phyloP scores from a whole-genome alignment of 1,140 invertebrate genomes.

The Papilio glaucus region DNA sequence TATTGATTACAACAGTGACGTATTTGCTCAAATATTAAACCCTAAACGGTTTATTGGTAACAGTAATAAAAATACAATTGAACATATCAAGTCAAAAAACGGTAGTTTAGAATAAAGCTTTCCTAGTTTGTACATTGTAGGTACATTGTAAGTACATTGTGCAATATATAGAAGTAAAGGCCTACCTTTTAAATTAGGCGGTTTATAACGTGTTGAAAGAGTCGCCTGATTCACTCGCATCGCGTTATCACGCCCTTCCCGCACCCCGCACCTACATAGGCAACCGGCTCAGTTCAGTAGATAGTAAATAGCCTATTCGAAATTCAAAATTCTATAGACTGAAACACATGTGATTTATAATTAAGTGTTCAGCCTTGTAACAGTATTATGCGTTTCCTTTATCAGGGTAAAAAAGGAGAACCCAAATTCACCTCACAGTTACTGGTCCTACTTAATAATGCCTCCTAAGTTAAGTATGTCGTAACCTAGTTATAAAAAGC shows the following conservation, averaged over 20 bases:
- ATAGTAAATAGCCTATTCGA: background rate
- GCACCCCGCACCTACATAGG: no score
- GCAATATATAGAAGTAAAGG: no score
- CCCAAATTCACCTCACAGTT: background rate
- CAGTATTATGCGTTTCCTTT: background rate
- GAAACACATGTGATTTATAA: slow-evolving; percentile 30
- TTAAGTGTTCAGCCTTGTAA: background rate
- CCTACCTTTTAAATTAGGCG: no score
- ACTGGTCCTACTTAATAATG: background rate
- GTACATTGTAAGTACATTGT: no score
- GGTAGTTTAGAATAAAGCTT: slow-evolving; percentile 14
- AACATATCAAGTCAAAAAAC: slow-evolving; percentile 34
- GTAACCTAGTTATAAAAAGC: background rate
- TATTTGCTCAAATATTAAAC: slow-evolving; percentile 38
- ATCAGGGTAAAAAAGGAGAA: background rate
- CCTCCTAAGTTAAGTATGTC: background rate
- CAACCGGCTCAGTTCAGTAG: no score
- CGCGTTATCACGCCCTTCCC: no score
- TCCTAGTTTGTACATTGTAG: no score
- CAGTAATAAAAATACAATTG: slow-evolving; percentile 48
- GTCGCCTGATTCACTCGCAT: no score
- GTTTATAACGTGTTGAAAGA: no score
- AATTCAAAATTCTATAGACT: slow-evolving; percentile 23
- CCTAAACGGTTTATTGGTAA: slow-evolving; percentile 28
- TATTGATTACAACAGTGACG: slow-evolving; percentile 42